A percentile compares a stretch with the other conserved stretches of the same genome.
Conservation (phyloP, 2,888 invertebrate species). For the Cephus pygmeus region DNA sequence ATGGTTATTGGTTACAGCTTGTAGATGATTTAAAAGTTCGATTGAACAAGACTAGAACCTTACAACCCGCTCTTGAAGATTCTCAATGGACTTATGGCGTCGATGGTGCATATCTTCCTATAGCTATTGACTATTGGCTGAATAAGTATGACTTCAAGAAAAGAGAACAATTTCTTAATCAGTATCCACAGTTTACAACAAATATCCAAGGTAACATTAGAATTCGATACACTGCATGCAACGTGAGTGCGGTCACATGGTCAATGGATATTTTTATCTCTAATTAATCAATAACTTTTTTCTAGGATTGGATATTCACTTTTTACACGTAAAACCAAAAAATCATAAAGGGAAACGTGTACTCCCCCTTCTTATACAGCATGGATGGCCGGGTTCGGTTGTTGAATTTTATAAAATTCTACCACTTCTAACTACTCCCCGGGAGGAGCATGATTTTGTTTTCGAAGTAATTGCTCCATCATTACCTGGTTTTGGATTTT, state of each 20-base stretch:
- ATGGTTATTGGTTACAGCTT: constrained; percentile 43
- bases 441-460: constrained; percentile 69
- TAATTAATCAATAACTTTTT: background rate
- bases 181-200: constrained; percentile 62
- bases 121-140: constrained; percentile 69
- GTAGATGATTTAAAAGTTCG: constrained; percentile 60
- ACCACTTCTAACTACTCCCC: constrained; percentile 73
- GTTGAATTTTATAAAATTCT: constrained; percentile 86
- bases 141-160: constrained; percentile 70
- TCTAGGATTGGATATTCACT: constrained; percentile 74
- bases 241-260: background rate
- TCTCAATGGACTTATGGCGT: constrained; percentile 68
- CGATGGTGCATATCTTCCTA: constrained; percentile 63
- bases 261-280: background rate
- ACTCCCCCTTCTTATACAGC: constrained; percentile 78
- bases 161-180: constrained; percentile 68
- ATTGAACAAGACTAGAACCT: constrained; percentile 52
- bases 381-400: constrained; percentile 92
- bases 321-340: constrained; percentile 73
- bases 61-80: constrained; percentile 40
- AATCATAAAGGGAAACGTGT: constrained; percentile 54
- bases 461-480: constrained; percentile 73
- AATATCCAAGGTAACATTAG: constrained; percentile 48
- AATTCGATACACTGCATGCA: background rate
- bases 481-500: constrained; percentile 66